Evolutionary conservation across 2,797 vertebrate species (phyloP), one percentile per base, ranked within the genome.

Genomic region (Gadopsis bispinosus): DNA sequence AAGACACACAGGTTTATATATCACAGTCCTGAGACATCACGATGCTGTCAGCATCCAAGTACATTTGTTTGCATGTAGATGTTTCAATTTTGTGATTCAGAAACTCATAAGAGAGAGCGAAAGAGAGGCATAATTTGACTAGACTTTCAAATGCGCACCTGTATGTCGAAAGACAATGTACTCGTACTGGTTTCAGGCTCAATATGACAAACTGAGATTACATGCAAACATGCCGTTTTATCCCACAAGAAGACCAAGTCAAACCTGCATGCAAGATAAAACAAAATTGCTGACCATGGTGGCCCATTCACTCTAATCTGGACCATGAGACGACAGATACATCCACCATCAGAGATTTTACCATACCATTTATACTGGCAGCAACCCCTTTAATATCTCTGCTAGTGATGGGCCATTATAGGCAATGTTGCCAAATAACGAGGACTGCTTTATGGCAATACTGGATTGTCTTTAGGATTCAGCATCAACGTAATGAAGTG

Each of bases 91-190:
- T 53, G 33, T 66, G 33, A 51, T 13, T 69, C 12, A 41, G 20
- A 77, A 47, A 11, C 5, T 2, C 22, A 16, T 0, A 55, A 12
- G 14, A 39, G 22, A 63, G 10, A 43, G 43, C 73, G 45, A 75
- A 13, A 70, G 3, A 80, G 0, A 35, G 39, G 10, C 19, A 69
- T 71, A 5, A 92, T 95, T 95, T 95, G 91, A 92, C 93, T 94
- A 54, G 29, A 88, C 89, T 93, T 91, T 92, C 93, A 92, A 53
- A 90, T 73, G 76, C 91, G 94, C 95, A 96, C 88, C 93, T 96
- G 95, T 60, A 64, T 47, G 41, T 79, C 16, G 66, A 39, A 31
- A 68, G 59, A 77, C 43, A 2, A 19, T 59, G 48, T 20, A 41
- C 47, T 37, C 33, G 14, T 45, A 47, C 69, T 77, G 60, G 87